These are phyloP conservation scores for Grantiella picta DNA, from an alignment of 2,113 vertebrate genomes.

Conservation along the genomic window DNA sequence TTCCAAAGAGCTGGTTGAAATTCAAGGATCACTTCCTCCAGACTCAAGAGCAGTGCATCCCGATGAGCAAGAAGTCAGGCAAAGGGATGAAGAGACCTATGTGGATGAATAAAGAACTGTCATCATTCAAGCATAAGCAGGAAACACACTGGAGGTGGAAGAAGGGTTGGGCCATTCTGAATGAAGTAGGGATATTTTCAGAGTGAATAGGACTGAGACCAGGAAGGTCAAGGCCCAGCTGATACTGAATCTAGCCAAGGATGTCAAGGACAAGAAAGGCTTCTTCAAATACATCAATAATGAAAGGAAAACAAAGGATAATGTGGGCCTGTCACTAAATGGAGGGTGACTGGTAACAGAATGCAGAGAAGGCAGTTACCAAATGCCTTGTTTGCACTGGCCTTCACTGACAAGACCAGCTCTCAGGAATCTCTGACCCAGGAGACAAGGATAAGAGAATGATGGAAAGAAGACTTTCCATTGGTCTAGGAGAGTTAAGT, in stretches of 20 bases:
- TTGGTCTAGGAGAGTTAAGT: not conserved
- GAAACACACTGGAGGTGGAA: not conserved
- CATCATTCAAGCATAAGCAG: not conserved
- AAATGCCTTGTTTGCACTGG: not conserved
- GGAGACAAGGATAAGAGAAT: not conserved
- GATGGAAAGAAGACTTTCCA: not conserved
- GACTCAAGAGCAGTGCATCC: not conserved
- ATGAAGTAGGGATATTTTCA: not conserved
- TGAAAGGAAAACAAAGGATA: not conserved
- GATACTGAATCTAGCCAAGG: not conserved
- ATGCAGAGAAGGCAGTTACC: not conserved
- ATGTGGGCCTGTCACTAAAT: not conserved
- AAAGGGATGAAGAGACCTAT: not conserved
- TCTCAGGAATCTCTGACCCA: not conserved
- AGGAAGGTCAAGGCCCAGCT: not conserved
- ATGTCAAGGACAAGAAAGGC: not conserved
- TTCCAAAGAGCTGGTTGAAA: not conserved
- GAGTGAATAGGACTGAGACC: not conserved
- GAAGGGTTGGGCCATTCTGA: not conserved
- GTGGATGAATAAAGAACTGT: not conserved
- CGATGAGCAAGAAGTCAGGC: not conserved
- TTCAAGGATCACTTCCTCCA: not conserved
- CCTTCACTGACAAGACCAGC: not conserved
- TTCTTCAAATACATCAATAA: not conserved
- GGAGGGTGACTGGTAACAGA: not conserved